phyloP scores from a whole-genome alignment of 2,797 vertebrate species.

The Carcharodon carcharias region DNA sequence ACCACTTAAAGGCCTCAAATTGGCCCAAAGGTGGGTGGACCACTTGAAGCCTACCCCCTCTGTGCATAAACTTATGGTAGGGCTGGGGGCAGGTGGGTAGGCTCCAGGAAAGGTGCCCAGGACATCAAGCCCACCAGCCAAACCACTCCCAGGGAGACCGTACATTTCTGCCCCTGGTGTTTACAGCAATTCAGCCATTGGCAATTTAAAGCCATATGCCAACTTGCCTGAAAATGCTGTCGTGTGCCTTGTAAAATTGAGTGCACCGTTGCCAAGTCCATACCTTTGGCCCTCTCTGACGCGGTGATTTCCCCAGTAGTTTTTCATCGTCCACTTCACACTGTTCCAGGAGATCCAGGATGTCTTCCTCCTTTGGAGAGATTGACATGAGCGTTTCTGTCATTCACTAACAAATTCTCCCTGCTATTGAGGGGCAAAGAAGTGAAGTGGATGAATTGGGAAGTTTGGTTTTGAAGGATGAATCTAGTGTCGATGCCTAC shows the following conservation, averaged over 20 bases:
- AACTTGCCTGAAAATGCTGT: too few relatives aligned
- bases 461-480: conserved; percentile 43
- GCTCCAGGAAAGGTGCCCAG: background rate
- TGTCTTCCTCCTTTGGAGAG: conserved; percentile 80
- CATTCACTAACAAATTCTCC: conserved; percentile 38
- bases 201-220: background rate
- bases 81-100: too few relatives aligned
- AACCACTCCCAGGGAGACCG: too few relatives aligned
- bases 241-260: background rate
- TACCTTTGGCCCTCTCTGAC: conserved; percentile 67
- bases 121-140: background rate
- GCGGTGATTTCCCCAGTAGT: conserved; percentile 67
- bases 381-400: conserved; percentile 38
- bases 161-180: background rate
- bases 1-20: background rate
- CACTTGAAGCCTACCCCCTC: too few relatives aligned
- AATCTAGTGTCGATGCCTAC: background rate
- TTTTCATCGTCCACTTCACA: conserved; percentile 96
- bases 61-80: too few relatives aligned
- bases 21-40: background rate
- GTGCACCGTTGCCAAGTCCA: background rate
- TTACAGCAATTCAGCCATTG: background rate
- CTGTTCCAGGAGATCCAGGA: conserved; percentile 91
- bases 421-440: too few relatives aligned
- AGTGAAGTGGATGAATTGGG: conserved; percentile 47